phyloP scores from a whole-genome alignment of 2,888 invertebrate genomes.

The Scaptomyza tumidula region DNA sequence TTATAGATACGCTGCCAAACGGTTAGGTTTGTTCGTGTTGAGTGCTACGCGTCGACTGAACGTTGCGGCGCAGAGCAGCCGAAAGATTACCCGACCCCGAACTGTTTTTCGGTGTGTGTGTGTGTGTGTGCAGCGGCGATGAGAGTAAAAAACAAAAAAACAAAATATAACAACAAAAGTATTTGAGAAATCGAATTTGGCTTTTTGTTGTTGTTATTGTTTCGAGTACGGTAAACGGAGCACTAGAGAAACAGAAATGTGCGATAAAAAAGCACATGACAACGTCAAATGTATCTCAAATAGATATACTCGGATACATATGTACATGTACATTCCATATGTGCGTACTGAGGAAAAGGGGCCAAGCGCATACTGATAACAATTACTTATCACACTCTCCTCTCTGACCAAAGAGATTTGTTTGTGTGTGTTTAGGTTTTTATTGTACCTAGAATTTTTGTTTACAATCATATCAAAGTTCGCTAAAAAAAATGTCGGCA shows the following conservation, averaged over 20 bases:
- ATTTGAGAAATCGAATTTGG: conserved; percentile 68
- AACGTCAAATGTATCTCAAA: conserved; percentile 49
- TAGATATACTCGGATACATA: conserved; percentile 19
- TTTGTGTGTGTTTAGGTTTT: conserved; percentile 23
- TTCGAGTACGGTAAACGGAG: conserved; percentile 28
- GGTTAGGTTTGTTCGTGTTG: conserved; percentile 74
- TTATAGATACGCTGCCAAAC: conserved; percentile 71
- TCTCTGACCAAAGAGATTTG: conserved; percentile 5
- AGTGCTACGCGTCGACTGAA: conserved; percentile 80
- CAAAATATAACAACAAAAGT: conserved; percentile 11
- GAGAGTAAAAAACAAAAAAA: conserved; percentile 55
- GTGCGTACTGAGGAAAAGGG: conserved; percentile 41
- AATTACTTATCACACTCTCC: conserved; percentile 34
- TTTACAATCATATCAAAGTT: conserved; percentile 70
- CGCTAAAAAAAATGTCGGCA: conserved; percentile 24
- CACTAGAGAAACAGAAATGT: conserved; percentile 47
- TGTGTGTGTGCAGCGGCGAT: conserved; percentile 23
- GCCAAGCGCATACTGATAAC: conserved; percentile 63
- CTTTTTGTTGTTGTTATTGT: conserved; percentile 35
- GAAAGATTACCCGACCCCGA: conserved; percentile 53
- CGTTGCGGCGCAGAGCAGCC: conserved; percentile 49
- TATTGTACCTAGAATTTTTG: conserved; percentile 31
- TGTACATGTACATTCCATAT: conserved; percentile 1
- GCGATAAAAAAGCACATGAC: conserved; percentile 75
- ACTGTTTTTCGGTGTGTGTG: conserved; percentile 9